Percentiles rank a stretch among this genome's conserved stretches.
Evolutionary conservation across 2,797 vertebrate species (phyloP).

Genomic region (Leucoraja ocellata): DNA sequence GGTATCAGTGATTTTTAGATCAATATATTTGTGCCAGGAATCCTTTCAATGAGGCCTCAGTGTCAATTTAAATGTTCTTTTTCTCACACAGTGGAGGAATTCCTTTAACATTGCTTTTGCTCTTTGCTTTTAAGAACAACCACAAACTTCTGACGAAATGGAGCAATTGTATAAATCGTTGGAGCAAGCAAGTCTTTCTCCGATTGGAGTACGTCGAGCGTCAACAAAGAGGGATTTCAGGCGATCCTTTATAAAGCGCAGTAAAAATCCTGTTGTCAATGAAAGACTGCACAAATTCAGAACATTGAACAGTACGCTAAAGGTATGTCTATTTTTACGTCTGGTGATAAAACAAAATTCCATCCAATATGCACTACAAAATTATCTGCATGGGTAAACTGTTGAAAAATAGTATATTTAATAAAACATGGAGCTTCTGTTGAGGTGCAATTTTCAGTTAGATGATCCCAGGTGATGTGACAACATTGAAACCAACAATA

Average conservation of each 20-base stretch:
- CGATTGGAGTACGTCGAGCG: conserved; percentile 81
- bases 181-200: conserved; percentile 86
- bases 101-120: conserved; percentile 31
- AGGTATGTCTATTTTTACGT: conserved; percentile 61
- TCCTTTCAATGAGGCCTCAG: neutral
- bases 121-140: conserved; percentile 46
- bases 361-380: neutral
- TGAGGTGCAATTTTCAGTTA: neutral
- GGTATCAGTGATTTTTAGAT: neutral
- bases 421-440: neutral
- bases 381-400: neutral
- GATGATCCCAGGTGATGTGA: neutral
- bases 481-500: neutral
- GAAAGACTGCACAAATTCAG: conserved; percentile 84
- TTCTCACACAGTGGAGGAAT: conserved; percentile 42
- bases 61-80: conserved; percentile 44
- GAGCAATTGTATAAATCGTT: conserved; percentile 85
- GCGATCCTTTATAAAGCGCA: conserved; percentile 86
- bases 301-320: conserved; percentile 88
- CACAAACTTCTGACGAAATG: conserved; percentile 76
- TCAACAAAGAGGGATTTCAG: conserved; percentile 86
- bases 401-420: neutral
- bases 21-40: neutral
- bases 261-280: conserved; percentile 85
- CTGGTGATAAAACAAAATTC: neutral